Base-by-base conservation (phyloP, 2,113 vertebrate species). In the Raja brachyura region DNA sequence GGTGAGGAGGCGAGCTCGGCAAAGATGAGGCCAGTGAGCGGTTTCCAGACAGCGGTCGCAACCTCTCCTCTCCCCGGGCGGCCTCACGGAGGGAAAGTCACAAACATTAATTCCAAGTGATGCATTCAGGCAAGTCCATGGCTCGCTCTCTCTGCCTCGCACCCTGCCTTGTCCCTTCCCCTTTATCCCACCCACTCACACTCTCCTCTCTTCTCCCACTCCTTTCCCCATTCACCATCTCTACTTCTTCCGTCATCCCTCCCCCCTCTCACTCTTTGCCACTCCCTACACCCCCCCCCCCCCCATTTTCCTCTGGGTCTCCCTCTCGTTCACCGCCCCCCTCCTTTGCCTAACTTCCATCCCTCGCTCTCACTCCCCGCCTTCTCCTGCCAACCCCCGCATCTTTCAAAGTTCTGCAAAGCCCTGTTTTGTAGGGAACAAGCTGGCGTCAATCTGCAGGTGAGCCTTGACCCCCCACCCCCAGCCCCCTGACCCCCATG, bases 151-250 rank as follows among this genome's bases (percentile, higher is more conserved):
- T 22, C 61, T 16, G 39, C 0, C 8, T 9, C 75, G 6, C 0
- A 61, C 0, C 61, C 83, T 28, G 5, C 6, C 18, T n/a, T 18
- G 9, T 20, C 11, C 54, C 61, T n/a, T 22, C 18, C 56, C n/a
- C 63, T 20, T 13, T 13, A 13, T 33, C 88, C 0, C 70, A 5
- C 86, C 74, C 22, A 10, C 93, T 93, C 93, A 25, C 31, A 93
- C 61, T 25, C 93, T 92, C 68, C 93, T 81, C 85, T 39, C 13
- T 48, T 48, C 90, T 39, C 4, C 93, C 90, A 3, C 61, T 61
- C 94, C 93, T 93, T 93, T 76, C 93, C 94, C 93, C 94, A 90
- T 75, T 93, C 56, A 76, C 75, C 76, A 59, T 0, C 81, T 0
- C 48, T 85, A 61, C 33, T 93, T 0, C 39, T 4, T 48, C 61